Evolutionary conservation across 1,140 invertebrate species (phyloP).

Genomic region (Choristoneura fumiferana): DNA sequence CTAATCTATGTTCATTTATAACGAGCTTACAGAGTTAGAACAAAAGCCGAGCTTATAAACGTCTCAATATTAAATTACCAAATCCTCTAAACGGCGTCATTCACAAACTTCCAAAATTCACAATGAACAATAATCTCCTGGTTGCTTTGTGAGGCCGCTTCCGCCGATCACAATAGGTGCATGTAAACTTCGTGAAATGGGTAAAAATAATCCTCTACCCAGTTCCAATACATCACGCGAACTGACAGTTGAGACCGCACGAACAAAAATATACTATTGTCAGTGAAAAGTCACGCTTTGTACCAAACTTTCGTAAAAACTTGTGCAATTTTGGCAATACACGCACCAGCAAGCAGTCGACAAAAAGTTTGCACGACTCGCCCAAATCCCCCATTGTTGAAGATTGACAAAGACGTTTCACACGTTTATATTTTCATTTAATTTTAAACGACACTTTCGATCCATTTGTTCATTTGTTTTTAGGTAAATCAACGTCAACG

Average conservation of each 20-base stretch:
- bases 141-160: slow-evolving; percentile 70
- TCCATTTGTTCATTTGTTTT: slow-evolving; percentile 27
- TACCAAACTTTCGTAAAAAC: slow-evolving; percentile 69
- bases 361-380: slow-evolving; percentile 33
- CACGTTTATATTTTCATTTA: slow-evolving; percentile 22
- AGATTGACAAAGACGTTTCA: slow-evolving; percentile 32
- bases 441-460: slow-evolving; percentile 24
- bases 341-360: slow-evolving; percentile 42
- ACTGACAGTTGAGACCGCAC: slow-evolving; percentile 74
- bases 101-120: slow-evolving; percentile 44
- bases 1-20: no score
- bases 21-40: neutral
- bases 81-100: slow-evolving; percentile 44
- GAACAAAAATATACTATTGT: slow-evolving; percentile 76
- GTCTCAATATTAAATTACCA: slow-evolving; percentile 42
- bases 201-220: slow-evolving; percentile 73
- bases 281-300: slow-evolving; percentile 53
- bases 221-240: slow-evolving; percentile 73
- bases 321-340: slow-evolving; percentile 66
- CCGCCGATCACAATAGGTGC: slow-evolving; percentile 69
- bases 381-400: slow-evolving; percentile 38
- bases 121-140: slow-evolving; percentile 55
- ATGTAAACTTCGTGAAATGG: slow-evolving; percentile 75
- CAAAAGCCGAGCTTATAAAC: slow-evolving; percentile 24
- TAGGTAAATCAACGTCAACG: slow-evolving; percentile 36